These are phyloP conservation scores for Glaucomys volans DNA, from an alignment of 2,113 vertebrate genomes.

Conservation along the genomic window DNA sequence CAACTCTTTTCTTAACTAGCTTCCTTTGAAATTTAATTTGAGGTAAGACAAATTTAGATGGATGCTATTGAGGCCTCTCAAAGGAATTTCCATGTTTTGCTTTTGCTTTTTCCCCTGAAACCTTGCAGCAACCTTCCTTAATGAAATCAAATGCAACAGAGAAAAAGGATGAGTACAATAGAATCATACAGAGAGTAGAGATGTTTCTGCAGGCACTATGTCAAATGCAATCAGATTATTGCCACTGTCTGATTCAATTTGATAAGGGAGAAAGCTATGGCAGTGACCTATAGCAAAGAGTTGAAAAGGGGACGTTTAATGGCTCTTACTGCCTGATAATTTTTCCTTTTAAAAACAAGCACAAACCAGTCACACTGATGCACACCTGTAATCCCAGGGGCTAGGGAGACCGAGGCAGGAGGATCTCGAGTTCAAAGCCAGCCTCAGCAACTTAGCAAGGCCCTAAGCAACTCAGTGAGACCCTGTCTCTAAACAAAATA, in stretches of 20 bases:
- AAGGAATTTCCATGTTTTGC: not conserved
- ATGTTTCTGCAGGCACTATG: slow-evolving; percentile 67
- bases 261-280: slow-evolving; percentile 60
- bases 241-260: slow-evolving; percentile 72
- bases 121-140: slow-evolving; percentile 61
- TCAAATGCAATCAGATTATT: slow-evolving; percentile 74
- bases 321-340: not conserved
- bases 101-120: not conserved
- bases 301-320: slow-evolving; percentile 7
- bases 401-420: no score
- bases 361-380: not conserved
- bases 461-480: no score
- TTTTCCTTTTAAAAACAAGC: slow-evolving; percentile 12
- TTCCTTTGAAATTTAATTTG: slow-evolving; percentile 31
- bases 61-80: slow-evolving; percentile 12
- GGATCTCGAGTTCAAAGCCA: no score
- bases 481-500: no score
- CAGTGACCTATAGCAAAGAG: slow-evolving; percentile 8
- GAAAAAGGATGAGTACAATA: slow-evolving; percentile 65
- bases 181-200: slow-evolving; percentile 56
- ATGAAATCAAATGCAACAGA: slow-evolving; percentile 63
- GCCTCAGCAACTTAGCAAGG: no score
- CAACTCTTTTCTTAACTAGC: not conserved
- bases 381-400: no score
- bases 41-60: not conserved